phyloP scores from a whole-genome alignment of 2,888 invertebrate species.

The Polyploca ridens region DNA sequence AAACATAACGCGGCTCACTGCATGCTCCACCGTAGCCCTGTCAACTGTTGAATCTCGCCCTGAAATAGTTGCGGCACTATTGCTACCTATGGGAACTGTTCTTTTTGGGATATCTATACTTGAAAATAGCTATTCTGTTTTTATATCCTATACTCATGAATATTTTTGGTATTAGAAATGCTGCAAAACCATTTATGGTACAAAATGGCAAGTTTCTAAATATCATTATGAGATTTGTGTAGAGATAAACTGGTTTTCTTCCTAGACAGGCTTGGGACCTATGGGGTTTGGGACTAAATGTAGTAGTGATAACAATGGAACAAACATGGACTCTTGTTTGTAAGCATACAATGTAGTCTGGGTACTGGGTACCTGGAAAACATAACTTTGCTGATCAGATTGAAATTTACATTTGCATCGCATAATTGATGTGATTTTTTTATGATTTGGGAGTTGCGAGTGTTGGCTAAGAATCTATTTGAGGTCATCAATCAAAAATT shows the following conservation, averaged over 20 bases:
- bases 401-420: slow-evolving; percentile 35
- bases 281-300: not conserved
- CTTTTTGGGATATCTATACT: slow-evolving; percentile 27
- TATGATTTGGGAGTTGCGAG: not conserved
- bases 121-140: not conserved
- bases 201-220: not conserved
- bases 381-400: slow-evolving; percentile 71
- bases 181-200: not conserved
- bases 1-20: slow-evolving; percentile 79
- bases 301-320: not conserved
- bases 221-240: not conserved
- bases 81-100: slow-evolving; percentile 62
- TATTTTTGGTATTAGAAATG: not conserved
- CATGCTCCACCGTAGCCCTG: slow-evolving; percentile 79
- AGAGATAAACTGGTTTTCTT: not conserved
- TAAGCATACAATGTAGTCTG: slow-evolving; percentile 50
- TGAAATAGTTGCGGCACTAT: slow-evolving; percentile 74
- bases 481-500: not conserved
- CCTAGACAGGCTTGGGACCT: not conserved
- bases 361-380: slow-evolving; percentile 74
- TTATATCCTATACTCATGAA: not conserved
- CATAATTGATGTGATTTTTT: slow-evolving; percentile 19
- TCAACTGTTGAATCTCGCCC: slow-evolving; percentile 85
- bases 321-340: slow-evolving; percentile 40
- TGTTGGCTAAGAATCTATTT: not conserved